These are phyloP conservation scores for Gastrophryne carolinensis DNA, from an alignment of 2,797 vertebrate species.

Conservation along the genomic window DNA sequence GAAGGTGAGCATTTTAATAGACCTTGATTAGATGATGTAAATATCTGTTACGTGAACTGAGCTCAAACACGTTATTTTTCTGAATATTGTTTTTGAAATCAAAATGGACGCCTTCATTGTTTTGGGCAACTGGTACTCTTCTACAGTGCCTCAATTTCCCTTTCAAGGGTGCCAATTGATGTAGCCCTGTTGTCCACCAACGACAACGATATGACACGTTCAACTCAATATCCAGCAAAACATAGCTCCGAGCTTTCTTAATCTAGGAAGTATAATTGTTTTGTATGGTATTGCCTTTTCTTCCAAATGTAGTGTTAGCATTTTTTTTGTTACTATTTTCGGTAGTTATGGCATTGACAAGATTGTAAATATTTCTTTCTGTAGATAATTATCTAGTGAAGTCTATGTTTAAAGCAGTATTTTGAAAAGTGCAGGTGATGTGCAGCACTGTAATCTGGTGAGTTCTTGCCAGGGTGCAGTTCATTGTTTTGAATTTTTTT, in stretches of 20 bases:
- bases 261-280: constrained; percentile 51
- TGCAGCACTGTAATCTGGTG: constrained; percentile 28
- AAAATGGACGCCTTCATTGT: constrained; percentile 16
- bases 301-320: constrained; percentile 41
- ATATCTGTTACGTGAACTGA: no score
- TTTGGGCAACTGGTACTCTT: background rate
- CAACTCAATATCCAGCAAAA: constrained; percentile 55
- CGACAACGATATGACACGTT: constrained; percentile 57
- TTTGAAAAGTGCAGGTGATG: background rate
- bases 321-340: constrained; percentile 30
- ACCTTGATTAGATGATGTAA: no score
- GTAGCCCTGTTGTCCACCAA: constrained; percentile 51
- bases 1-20: background rate
- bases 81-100: background rate
- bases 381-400: constrained; percentile 33
- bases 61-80: no score
- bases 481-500: background rate
- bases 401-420: constrained; percentile 17
- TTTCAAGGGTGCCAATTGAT: constrained; percentile 51
- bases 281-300: constrained; percentile 47
- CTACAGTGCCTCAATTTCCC: constrained; percentile 43
- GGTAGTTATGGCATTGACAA: constrained; percentile 8
- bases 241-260: constrained; percentile 58
- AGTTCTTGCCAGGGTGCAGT: background rate
- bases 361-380: constrained; percentile 34